These are phyloP conservation scores for Galaxias olidus DNA, from an alignment of 2,797 vertebrate species.

Conservation along the genomic window DNA sequence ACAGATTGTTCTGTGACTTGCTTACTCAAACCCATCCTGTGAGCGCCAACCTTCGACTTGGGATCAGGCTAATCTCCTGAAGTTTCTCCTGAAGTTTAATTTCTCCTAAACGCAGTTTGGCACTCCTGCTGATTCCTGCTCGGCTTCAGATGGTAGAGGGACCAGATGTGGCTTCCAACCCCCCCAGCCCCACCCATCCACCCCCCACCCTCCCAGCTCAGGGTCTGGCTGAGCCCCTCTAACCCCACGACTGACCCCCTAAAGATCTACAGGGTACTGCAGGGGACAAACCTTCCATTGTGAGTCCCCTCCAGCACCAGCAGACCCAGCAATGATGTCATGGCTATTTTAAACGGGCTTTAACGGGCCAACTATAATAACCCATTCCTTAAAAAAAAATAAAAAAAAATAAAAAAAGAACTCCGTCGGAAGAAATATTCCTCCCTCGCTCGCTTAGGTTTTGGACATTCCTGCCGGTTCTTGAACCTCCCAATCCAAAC, in stretches of 20 bases:
- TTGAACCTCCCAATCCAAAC: conserved; percentile 79
- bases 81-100: conserved; percentile 42
- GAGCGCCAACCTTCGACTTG: conserved; percentile 23
- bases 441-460: conserved; percentile 73
- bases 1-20: no score
- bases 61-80: conserved; percentile 25
- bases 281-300: conserved; percentile 77
- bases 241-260: conserved; percentile 60
- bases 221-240: conserved; percentile 17
- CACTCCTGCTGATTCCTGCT: conserved; percentile 51
- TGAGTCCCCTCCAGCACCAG: conserved; percentile 72
- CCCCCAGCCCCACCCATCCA: conserved; percentile 39
- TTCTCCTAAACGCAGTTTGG: conserved; percentile 49
- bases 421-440: conserved; percentile 75
- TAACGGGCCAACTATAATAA: conserved; percentile 82
- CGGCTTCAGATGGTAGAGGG: conserved; percentile 66
- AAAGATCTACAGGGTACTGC: conserved; percentile 67
- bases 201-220: conserved; percentile 16
- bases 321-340: conserved; percentile 76
- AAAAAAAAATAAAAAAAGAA: conserved; percentile 60
- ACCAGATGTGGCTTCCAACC: conserved; percentile 77
- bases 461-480: conserved; percentile 73
- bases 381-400: conserved; percentile 76
- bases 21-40: background rate
- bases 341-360: conserved; percentile 76